A percentile compares a stretch with the other conserved stretches of the same genome.
Conservation (phyloP, 53 echinoderm and acorn worm species). For the Echinometra lucunter region DNA sequence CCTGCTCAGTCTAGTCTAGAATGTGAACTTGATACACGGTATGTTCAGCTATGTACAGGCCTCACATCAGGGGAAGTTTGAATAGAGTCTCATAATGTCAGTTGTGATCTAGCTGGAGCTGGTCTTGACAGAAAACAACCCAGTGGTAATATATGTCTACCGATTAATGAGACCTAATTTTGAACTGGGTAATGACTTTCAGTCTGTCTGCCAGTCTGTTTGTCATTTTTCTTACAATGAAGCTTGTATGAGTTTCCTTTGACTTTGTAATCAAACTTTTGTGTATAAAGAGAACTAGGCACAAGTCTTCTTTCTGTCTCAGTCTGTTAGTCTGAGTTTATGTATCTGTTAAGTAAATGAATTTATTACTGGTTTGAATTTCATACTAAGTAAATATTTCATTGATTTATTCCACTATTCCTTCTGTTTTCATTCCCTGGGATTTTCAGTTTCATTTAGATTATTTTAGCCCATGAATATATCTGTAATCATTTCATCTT, state of each 20-base stretch:
- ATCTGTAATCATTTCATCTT: neutral
- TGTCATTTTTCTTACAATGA: neutral
- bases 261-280: neutral
- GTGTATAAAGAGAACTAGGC: neutral
- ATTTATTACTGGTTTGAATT: neutral
- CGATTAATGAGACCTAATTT: neutral
- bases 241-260: neutral
- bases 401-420: neutral
- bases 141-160: neutral
- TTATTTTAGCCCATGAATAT: neutral
- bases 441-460: neutral
- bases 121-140: constrained; percentile 16
- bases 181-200: constrained; percentile 36
- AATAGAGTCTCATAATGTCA: constrained; percentile 38
- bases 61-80: neutral
- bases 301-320: neutral
- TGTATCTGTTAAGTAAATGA: neutral
- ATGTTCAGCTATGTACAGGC: constrained; percentile 50
- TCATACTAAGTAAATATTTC: neutral
- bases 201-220: constrained; percentile 23
- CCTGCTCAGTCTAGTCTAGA: constrained; percentile 32
- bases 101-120: constrained; percentile 3
- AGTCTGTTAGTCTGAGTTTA: neutral
- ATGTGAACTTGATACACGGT: neutral
- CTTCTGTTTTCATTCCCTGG: neutral